A percentile compares a stretch with the other conserved stretches of the same genome.
phyloP scores from a whole-genome alignment of 1,140 invertebrate genomes.

The Aplysia californica region DNA sequence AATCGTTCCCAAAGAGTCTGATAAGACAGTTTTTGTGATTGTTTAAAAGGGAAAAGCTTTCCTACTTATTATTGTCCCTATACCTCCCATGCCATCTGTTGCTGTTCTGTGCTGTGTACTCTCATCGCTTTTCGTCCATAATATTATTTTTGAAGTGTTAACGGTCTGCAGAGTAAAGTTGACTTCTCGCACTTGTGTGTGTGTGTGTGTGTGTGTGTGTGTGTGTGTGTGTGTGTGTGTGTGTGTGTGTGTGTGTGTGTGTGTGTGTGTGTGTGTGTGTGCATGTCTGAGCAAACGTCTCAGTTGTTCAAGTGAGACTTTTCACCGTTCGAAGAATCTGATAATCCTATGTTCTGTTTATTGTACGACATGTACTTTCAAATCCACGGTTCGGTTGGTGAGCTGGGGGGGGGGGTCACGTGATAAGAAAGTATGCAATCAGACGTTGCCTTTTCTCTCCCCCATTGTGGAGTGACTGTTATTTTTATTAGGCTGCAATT shows the following conservation, averaged over 20 bases:
- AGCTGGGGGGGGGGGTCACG: background rate
- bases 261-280: constrained; percentile 10
- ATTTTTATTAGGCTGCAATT: too few species aligned
- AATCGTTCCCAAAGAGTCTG: too few species aligned
- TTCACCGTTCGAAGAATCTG: too few species aligned
- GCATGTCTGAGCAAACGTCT: background rate
- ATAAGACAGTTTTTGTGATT: background rate
- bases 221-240: too few species aligned
- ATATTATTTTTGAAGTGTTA: too few species aligned
- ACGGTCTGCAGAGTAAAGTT: too few species aligned
- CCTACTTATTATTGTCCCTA: background rate
- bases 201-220: background rate
- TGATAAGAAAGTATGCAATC: background rate
- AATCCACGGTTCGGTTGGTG: background rate
- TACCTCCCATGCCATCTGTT: constrained; percentile 8
- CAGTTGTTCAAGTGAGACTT: too few species aligned
- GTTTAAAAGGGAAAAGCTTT: background rate
- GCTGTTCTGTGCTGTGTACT: constrained; percentile 20
- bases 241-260: constrained; percentile 7
- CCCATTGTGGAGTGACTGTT: background rate
- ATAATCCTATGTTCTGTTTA: background rate
- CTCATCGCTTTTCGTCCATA: too few species aligned
- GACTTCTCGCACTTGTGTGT: background rate
- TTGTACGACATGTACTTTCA: background rate
- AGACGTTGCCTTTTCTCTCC: too few species aligned